Percentiles rank a stretch among this genome's conserved stretches.
phyloP scores from a whole-genome alignment of 2,888 invertebrate species.

The Morpho helenor region DNA sequence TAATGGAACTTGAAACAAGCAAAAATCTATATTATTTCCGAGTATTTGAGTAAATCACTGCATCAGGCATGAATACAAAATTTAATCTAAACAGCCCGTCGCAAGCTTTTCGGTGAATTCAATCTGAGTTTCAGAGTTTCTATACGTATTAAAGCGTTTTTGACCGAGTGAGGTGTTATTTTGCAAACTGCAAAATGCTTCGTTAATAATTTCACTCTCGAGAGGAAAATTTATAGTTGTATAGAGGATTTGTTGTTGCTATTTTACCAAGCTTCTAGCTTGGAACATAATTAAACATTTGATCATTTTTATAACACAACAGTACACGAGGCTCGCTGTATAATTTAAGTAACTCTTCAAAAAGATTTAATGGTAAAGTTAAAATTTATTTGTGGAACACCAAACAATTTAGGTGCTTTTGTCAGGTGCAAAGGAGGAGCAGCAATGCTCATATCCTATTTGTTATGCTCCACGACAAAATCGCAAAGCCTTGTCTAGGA shows the following conservation, averaged over 20 bases:
- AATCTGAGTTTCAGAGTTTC: constrained; percentile 15
- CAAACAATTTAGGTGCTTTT: no score
- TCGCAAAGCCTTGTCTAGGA: no score
- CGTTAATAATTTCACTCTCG: constrained; percentile 7
- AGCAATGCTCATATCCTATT: no score
- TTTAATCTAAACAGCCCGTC: constrained; percentile 21
- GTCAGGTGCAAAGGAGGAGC: no score
- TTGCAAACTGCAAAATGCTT: constrained; percentile 11
- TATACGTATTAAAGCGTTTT: constrained; percentile 10
- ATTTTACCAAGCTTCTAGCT: no score
- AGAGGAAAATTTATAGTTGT: background rate
- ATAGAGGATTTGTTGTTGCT: no score
- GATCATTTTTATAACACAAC: no score
- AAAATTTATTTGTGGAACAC: no score
- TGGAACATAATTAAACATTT: background rate
- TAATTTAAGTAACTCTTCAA: no score
- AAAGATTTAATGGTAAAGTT: no score
- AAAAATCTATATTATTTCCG: constrained; percentile 22
- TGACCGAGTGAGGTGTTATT: constrained; percentile 12
- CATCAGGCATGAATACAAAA: constrained; percentile 19
- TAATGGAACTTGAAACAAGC: constrained; percentile 12
- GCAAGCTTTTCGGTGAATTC: constrained; percentile 24
- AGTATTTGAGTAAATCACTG: constrained; percentile 25
- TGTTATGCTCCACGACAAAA: no score
- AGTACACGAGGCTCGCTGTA: no score